A percentile compares a stretch with the other conserved stretches of the same genome.
Conservation (phyloP, 2,888 invertebrate species). For the Mimachlamys varia region DNA sequence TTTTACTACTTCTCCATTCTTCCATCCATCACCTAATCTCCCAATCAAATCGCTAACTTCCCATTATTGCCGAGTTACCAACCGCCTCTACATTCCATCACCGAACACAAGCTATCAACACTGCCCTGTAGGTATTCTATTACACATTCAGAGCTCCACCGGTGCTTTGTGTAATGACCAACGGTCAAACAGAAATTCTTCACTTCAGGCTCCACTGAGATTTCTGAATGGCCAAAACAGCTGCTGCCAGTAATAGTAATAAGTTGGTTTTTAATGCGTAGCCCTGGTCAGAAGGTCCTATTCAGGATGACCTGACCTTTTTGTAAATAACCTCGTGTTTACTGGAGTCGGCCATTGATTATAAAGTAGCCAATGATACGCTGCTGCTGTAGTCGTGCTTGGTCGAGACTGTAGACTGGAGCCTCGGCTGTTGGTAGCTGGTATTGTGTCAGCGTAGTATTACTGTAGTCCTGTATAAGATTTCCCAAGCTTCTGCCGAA, state of each 20-base stretch:
- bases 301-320: conserved; percentile 32
- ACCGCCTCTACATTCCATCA: background rate
- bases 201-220: background rate
- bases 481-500: conserved; percentile 21
- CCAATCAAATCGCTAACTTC: background rate
- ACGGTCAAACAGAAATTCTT: background rate
- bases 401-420: background rate
- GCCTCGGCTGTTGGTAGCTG: background rate
- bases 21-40: background rate
- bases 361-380: conserved; percentile 17
- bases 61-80: background rate
- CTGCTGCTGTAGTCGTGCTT: background rate
- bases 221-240: background rate
- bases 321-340: conserved; percentile 1
- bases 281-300: conserved; percentile 14
- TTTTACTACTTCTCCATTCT: too few relatives aligned
- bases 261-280: background rate
- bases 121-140: background rate
- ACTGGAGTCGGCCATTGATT: background rate
- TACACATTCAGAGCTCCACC: background rate
- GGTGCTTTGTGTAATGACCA: conserved; percentile 1
- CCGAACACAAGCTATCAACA: background rate
- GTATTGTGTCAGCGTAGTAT: background rate
- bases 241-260: background rate
- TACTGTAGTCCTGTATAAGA: background rate